phyloP scores from a whole-genome alignment of 2,113 vertebrate species.

The Passer domesticus region DNA sequence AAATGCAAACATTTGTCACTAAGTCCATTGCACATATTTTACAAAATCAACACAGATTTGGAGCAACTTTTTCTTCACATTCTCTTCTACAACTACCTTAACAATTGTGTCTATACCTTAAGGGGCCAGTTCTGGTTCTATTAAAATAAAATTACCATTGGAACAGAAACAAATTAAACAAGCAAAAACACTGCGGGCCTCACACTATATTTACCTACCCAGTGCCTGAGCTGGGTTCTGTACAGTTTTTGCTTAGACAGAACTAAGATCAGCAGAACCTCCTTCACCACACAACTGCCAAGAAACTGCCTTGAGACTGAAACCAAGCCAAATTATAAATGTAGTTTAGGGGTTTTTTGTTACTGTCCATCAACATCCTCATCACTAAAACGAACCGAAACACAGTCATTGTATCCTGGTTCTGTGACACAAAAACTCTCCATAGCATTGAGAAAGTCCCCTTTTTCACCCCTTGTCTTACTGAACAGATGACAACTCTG shows the following conservation, averaged over 20 bases:
- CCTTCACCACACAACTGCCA: background rate
- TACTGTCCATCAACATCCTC: background rate
- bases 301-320: background rate
- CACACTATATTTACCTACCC: background rate
- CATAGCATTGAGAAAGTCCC: background rate
- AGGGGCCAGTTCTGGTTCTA: constrained; percentile 23
- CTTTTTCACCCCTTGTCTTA: background rate
- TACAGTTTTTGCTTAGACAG: background rate
- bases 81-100: background rate
- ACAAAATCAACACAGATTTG: background rate
- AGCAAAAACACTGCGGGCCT: background rate
- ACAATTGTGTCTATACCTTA: constrained; percentile 6
- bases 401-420: rapidly evolving
- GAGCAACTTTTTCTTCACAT: background rate
- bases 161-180: constrained; percentile 45
- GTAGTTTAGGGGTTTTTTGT: background rate
- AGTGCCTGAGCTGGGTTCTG: background rate
- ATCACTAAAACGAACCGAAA: background rate
- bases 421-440: background rate
- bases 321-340: background rate
- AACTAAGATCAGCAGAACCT: background rate
- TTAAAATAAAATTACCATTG: constrained; percentile 37
- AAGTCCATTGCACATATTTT: background rate
- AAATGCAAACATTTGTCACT: background rate
- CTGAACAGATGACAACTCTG: background rate